Evolutionary conservation across 2,888 invertebrate species (phyloP).

Genomic region (Dascillus cervinus): DNA sequence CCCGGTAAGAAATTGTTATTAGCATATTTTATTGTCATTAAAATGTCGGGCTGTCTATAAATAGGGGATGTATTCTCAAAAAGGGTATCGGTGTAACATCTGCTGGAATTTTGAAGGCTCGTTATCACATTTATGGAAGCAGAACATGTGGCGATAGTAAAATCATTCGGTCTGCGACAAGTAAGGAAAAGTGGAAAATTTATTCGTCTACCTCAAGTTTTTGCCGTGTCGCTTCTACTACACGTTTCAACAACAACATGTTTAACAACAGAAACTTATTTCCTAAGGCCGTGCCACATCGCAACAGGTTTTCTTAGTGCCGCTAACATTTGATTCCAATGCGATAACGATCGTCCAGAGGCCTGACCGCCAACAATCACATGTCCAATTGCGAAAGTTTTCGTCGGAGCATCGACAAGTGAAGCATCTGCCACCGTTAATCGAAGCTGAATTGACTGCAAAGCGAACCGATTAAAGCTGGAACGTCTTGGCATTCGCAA

Average conservation of each 20-base stretch:
- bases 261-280: too few relatives aligned
- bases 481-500: neutral
- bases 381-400: slow-evolving; percentile 66
- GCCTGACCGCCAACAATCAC: slow-evolving; percentile 70
- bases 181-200: too few relatives aligned
- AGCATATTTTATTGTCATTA: too few relatives aligned
- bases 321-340: slow-evolving; percentile 80
- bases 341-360: slow-evolving; percentile 63
- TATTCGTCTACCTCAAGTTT: too few relatives aligned
- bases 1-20: too few relatives aligned
- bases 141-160: slow-evolving; percentile 26
- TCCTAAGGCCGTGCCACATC: slow-evolving; percentile 75
- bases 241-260: neutral
- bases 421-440: slow-evolving; percentile 53
- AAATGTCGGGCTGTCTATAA: too few relatives aligned
- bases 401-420: slow-evolving; percentile 41
- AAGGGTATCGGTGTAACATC: too few relatives aligned
- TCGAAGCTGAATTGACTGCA: slow-evolving; percentile 65
- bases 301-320: slow-evolving; percentile 72
- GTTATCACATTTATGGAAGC: slow-evolving; percentile 39
- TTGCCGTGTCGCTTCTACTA: neutral
- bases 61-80: too few relatives aligned
- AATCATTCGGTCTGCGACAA: too few relatives aligned
- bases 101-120: slow-evolving; percentile 20
- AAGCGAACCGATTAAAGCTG: slow-evolving; percentile 7